Percentiles rank a stretch among this genome's conserved stretches.
phyloP scores from a whole-genome alignment of 2,113 vertebrate species.

The Etheostoma spectabile region DNA sequence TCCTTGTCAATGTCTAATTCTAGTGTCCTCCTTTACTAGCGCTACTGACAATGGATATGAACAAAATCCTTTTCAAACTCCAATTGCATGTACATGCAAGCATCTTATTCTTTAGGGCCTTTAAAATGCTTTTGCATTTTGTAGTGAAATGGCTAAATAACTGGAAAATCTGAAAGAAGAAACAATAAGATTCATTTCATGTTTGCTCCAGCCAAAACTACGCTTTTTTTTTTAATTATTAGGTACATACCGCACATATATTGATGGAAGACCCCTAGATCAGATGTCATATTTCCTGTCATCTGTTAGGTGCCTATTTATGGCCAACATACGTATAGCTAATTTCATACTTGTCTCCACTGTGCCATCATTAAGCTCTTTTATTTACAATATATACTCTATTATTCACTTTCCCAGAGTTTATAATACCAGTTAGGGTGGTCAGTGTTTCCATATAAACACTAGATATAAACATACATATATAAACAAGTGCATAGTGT shows the following conservation, averaged over 20 bases:
- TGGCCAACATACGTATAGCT: accelerated
- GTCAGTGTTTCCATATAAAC: conserved; percentile 5
- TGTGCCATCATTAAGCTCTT: not conserved
- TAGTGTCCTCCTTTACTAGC: not conserved
- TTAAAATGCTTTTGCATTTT: not conserved
- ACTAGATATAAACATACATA: not conserved
- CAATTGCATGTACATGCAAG: not conserved
- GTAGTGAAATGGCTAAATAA: not conserved
- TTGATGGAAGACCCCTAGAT: not conserved
- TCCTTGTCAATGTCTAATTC: not conserved
- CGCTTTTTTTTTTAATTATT: not conserved
- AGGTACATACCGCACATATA: not conserved
- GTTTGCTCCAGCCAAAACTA: not conserved
- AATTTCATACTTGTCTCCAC: not conserved
- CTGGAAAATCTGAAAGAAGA: not conserved
- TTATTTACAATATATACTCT: no score
- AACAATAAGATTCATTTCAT: no score
- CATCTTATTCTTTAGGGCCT: not conserved
- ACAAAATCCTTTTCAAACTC: not conserved
- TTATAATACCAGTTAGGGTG: not conserved
- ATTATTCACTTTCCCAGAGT: not conserved
- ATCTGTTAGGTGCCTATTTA: conserved; percentile 11
- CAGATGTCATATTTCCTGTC: not conserved
- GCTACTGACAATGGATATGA: not conserved
- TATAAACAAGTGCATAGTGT: conserved; percentile 18